A percentile compares a stretch with the other conserved stretches of the same genome.
These are phyloP conservation scores for Hirudo medicinalis DNA, from an alignment of 1,140 invertebrate genomes.

Conservation along the genomic window DNA sequence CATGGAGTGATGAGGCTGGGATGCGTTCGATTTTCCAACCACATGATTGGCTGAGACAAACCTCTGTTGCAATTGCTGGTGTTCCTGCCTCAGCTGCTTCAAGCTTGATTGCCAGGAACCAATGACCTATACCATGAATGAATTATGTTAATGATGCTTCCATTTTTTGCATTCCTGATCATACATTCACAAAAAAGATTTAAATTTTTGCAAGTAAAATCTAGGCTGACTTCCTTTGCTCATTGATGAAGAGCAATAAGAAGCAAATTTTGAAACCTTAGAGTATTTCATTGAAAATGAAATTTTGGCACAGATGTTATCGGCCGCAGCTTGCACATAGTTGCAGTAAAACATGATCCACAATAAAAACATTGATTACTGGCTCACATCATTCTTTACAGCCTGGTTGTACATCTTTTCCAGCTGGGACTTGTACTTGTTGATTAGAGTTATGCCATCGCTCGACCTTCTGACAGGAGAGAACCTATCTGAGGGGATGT, in stretches of 20 bases:
- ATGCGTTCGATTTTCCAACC: too few species aligned
- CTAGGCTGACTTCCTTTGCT: background rate
- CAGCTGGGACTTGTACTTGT: conserved; percentile 45
- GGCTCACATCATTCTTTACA: conserved; percentile 21
- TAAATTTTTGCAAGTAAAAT: background rate
- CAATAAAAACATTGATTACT: background rate
- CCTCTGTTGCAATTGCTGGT: conserved; percentile 42
- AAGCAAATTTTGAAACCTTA: background rate
- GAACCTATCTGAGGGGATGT: conserved; percentile 60
- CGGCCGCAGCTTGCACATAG: too few species aligned
- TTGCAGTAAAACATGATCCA: conserved; percentile 3
- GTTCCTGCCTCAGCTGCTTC: conserved; percentile 43
- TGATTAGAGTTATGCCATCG: conserved; percentile 53
- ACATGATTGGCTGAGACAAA: background rate
- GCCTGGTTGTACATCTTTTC: conserved; percentile 42
- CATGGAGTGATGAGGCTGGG: conserved; percentile 12
- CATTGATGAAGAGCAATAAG: background rate
- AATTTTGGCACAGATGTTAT: too few species aligned
- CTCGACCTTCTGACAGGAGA: conserved; percentile 76
- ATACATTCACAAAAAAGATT: too few species aligned
- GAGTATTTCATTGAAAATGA: too few species aligned
- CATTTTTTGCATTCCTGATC: too few species aligned
- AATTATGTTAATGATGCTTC: background rate
- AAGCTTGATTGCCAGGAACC: conserved; percentile 28
- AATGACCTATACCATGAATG: conserved; percentile 26